Percentiles rank a stretch among this genome's conserved stretches.
Conservation (phyloP, 2,888 invertebrate species). For the Ormyrus rosae region DNA sequence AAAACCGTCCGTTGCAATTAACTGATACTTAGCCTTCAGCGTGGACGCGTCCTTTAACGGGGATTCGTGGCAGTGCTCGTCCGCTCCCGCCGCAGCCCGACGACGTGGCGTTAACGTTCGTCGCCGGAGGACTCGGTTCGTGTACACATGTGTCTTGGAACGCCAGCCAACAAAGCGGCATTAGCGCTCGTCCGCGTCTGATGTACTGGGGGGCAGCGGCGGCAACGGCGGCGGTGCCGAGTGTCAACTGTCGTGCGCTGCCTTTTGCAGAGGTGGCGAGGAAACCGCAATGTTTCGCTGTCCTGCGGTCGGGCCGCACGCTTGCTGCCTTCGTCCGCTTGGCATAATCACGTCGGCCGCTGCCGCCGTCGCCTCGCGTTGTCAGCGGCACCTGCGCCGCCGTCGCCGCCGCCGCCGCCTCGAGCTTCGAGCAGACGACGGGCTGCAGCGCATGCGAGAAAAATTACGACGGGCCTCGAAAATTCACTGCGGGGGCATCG, state of each 20-base stretch:
- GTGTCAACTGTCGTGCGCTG: constrained; percentile 44
- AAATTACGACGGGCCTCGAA: too few relatives aligned
- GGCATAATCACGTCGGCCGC: constrained; percentile 23
- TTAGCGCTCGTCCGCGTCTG: constrained; percentile 9
- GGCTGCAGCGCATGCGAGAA: too few relatives aligned
- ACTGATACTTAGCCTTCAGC: too few relatives aligned
- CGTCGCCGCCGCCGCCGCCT: not conserved
- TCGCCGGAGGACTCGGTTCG: too few relatives aligned
- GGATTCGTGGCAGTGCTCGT: not conserved
- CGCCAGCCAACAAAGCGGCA: not conserved
- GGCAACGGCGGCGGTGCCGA: not conserved
- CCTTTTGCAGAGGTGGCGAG: not conserved
- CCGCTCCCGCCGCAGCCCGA: not conserved
- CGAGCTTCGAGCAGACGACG: too few relatives aligned
- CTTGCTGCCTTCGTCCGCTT: constrained; percentile 1
- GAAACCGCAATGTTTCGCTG: constrained; percentile 54
- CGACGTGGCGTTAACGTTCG: not conserved
- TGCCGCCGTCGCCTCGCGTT: not conserved
- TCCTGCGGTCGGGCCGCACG: not conserved
- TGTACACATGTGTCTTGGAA: constrained; percentile 23
- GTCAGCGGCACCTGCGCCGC: constrained; percentile 12
- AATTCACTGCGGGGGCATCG: too few relatives aligned
- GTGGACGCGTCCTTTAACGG: too few relatives aligned
- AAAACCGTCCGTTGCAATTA: too few relatives aligned
- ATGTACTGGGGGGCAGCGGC: constrained; percentile 2